Evolutionary conservation across 2,888 invertebrate genomes (phyloP).

Genomic region (Camptogramma bilineatum): DNA sequence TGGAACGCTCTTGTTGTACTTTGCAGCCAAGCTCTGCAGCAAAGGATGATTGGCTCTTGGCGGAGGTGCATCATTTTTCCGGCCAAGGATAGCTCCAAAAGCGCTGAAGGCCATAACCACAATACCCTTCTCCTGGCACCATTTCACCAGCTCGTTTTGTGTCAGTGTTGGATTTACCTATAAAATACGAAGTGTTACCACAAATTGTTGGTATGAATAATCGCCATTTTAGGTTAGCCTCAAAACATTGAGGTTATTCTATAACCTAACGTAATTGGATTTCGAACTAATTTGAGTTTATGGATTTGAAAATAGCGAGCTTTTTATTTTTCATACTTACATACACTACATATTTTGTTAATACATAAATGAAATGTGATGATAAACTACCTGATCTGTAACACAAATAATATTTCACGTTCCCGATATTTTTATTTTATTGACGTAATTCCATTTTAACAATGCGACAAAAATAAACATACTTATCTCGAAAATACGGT

Average conservation of each 20-base stretch:
- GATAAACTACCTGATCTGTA: not conserved
- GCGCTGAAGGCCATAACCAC: constrained; percentile 90
- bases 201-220: not conserved
- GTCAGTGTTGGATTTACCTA: constrained; percentile 91
- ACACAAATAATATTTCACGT: not conserved
- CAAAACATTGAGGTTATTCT: not conserved
- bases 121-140: constrained; percentile 88
- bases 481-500: constrained; percentile 17
- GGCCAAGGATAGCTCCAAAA: constrained; percentile 84
- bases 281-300: not conserved
- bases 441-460: not conserved
- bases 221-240: not conserved
- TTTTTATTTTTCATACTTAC: no score
- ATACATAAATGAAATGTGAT: not conserved
- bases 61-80: constrained; percentile 67
- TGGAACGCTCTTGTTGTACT: constrained; percentile 87
- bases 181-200: not conserved
- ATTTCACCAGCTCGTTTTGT: constrained; percentile 88
- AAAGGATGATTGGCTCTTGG: constrained; percentile 83
- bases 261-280: not conserved
- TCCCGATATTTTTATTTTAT: not conserved
- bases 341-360: no score
- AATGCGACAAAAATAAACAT: constrained; percentile 15
- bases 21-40: constrained; percentile 81
- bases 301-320: not conserved